Evolutionary conservation across 1,140 invertebrate genomes (phyloP).

Genomic region (Eciton burchellii): DNA sequence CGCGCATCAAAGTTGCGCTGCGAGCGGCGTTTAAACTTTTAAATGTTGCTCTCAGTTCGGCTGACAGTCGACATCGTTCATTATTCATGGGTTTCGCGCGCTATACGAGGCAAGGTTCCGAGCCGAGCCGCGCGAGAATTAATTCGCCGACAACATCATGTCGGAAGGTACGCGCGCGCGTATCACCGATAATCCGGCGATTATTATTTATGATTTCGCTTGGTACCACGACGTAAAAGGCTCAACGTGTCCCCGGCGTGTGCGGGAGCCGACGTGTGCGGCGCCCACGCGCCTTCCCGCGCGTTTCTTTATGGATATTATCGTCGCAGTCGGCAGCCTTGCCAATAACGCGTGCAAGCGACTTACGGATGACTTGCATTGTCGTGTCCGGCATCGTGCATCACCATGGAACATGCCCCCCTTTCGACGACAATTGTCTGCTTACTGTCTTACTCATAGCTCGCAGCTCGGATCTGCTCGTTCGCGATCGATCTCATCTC

Average conservation of each 20-base stretch:
- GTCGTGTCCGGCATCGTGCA: constrained; percentile 17
- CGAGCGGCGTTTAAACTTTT: constrained; percentile 57
- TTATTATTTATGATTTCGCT: constrained; percentile 82
- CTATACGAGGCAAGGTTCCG: constrained; percentile 28
- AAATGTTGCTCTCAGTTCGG: constrained; percentile 65
- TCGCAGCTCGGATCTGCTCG: background rate
- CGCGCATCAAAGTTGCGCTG: background rate
- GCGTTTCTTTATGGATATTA: constrained; percentile 39
- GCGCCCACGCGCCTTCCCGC: constrained; percentile 70
- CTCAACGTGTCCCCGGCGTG: constrained; percentile 71
- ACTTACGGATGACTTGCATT: constrained; percentile 10
- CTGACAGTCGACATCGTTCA: constrained; percentile 63
- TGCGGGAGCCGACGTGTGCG: constrained; percentile 58
- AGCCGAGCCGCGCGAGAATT: constrained; percentile 57
- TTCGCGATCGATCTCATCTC: background rate
- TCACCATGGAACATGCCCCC: constrained; percentile 35
- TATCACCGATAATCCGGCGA: constrained; percentile 77
- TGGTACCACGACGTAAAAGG: constrained; percentile 72
- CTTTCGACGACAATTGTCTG: background rate
- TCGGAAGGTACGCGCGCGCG: constrained; percentile 24
- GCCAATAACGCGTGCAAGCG: constrained; percentile 16
- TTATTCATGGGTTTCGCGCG: constrained; percentile 68
- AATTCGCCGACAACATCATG: constrained; percentile 68
- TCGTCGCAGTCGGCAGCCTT: constrained; percentile 43
- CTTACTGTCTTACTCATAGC: background rate